Percentiles rank a stretch among this genome's conserved stretches.
phyloP scores from a whole-genome alignment of 2,113 vertebrate genomes.

The Merops nubicus region DNA sequence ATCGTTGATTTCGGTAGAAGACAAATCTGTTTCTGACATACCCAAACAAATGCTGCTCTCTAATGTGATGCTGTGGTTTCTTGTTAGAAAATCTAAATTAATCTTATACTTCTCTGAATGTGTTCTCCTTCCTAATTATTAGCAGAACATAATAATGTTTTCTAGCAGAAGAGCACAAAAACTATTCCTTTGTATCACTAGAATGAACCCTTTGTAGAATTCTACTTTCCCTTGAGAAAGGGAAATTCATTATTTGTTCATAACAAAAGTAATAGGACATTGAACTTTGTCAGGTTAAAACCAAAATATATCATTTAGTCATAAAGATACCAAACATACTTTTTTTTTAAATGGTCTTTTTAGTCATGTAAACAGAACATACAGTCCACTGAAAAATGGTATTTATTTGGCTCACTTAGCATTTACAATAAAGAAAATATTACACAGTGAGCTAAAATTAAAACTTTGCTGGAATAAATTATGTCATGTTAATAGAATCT shows the following conservation, averaged over 20 bases:
- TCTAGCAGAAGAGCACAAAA: not conserved
- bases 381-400: not conserved
- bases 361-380: not conserved
- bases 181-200: not conserved
- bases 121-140: constrained; percentile 33
- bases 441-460: constrained; percentile 46
- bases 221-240: not conserved
- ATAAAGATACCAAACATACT: not conserved
- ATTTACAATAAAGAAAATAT: constrained; percentile 18
- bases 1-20: not conserved
- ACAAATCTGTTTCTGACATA: not conserved
- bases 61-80: not conserved
- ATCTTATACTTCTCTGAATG: not conserved
- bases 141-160: not conserved
- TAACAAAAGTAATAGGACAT: not conserved
- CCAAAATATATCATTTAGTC: not conserved
- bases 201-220: not conserved
- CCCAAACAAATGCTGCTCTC: not conserved
- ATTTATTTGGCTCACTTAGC: not conserved
- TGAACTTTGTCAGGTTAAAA: not conserved
- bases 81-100: not conserved
- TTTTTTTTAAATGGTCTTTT: not conserved
- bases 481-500: constrained; percentile 33
- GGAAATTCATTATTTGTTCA: not conserved
- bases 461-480: constrained; percentile 42